Conservation (phyloP, 2,113 vertebrate genomes). For the Reinhardtius hippoglossoides region DNA sequence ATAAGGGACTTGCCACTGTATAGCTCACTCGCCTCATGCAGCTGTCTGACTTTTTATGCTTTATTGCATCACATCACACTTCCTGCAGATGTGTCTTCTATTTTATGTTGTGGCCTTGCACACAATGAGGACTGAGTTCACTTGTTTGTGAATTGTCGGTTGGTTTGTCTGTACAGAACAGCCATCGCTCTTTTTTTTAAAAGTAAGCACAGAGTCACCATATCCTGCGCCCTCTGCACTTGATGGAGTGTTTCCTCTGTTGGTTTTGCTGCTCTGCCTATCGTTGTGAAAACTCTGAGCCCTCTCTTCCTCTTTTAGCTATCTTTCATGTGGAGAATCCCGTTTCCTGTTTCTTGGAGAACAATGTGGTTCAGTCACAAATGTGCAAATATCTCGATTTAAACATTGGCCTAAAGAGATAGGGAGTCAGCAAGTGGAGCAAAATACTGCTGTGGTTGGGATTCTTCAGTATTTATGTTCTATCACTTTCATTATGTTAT, state of each 20-base stretch:
- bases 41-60: background rate
- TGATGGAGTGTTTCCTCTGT: conserved; percentile 74
- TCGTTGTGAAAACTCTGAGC: conserved; percentile 61
- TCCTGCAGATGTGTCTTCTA: background rate
- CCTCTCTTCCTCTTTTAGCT: conserved; percentile 66
- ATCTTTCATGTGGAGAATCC: conserved; percentile 66
- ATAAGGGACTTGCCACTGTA: background rate
- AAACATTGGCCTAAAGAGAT: conserved; percentile 37
- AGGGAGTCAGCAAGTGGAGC: background rate
- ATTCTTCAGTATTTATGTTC: background rate
- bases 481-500: background rate
- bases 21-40: background rate
- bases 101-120: background rate
- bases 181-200: conserved; percentile 37
- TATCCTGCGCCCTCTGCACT: conserved; percentile 56
- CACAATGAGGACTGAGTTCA: no score
- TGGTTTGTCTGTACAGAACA: background rate
- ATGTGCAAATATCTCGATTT: conserved; percentile 47
- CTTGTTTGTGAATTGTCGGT: conserved; percentile 35
- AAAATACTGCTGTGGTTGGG: background rate
- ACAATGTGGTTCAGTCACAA: conserved; percentile 65
- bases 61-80: conserved; percentile 11
- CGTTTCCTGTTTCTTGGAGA: conserved; percentile 76
- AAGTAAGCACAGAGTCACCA: conserved; percentile 42
- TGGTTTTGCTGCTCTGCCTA: conserved; percentile 45